Evolutionary conservation across 2,113 vertebrate genomes (phyloP).

Genomic region (Xiphorhynchus elegans): DNA sequence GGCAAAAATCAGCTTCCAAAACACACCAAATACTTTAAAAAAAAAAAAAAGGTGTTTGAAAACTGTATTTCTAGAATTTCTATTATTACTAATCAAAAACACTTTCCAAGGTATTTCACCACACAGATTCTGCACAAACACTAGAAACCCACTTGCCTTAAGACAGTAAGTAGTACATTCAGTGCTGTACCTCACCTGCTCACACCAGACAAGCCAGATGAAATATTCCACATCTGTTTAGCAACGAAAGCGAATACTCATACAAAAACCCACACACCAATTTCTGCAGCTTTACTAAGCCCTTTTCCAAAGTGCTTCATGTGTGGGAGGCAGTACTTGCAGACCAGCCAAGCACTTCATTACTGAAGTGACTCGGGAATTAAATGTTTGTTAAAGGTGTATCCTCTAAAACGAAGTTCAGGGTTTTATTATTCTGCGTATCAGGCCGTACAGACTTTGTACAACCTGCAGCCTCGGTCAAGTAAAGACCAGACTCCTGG

Average conservation of each 20-base stretch:
- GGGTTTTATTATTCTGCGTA: not conserved
- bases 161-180: not conserved
- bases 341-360: conserved; percentile 1
- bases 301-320: not conserved
- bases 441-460: not conserved
- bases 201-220: not conserved
- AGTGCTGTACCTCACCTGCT: not conserved
- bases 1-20: conserved; percentile 22
- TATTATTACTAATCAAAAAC: not conserved
- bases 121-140: not conserved
- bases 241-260: not conserved
- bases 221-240: not conserved
- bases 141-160: not conserved
- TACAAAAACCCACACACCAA: not conserved
- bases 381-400: not conserved
- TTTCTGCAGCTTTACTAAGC: conserved; percentile 7
- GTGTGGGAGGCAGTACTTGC: not conserved
- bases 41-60: not conserved
- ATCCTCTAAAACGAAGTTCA: not conserved
- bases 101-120: not conserved
- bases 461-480: not conserved
- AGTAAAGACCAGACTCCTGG: not conserved
- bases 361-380: not conserved
- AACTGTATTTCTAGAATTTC: not conserved
- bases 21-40: not conserved